Evolutionary conservation across 2,888 invertebrate species (phyloP).

Genomic region (Drosophila leonis): DNA sequence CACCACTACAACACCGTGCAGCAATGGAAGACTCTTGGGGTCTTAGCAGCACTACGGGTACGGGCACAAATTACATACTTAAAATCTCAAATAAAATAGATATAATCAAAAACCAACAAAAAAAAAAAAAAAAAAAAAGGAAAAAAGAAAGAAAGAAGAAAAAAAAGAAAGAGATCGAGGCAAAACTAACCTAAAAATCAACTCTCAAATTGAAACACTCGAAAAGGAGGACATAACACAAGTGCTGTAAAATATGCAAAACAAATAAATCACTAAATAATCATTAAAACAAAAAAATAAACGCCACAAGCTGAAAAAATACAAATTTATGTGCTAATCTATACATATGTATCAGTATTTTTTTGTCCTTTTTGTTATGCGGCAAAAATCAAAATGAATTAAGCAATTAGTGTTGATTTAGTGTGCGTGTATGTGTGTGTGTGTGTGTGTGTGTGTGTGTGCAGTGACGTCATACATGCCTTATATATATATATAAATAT

Average conservation of each 20-base stretch:
- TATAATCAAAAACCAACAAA: background rate
- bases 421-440: conserved; percentile 22
- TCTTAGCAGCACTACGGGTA: conserved; percentile 85
- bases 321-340: conserved; percentile 4
- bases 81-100: conserved; percentile 12
- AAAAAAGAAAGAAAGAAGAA: conserved; percentile 8
- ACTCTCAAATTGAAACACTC: conserved; percentile 8
- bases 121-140: background rate
- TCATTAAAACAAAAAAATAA: background rate
- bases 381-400: conserved; percentile 54
- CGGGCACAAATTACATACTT: conserved; percentile 37
- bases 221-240: conserved; percentile 15
- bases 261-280: conserved; percentile 3
- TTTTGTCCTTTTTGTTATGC: conserved; percentile 59
- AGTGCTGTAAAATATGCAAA: conserved; percentile 12
- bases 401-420: conserved; percentile 41
- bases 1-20: conserved; percentile 83
- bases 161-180: conserved; percentile 33
- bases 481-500: conserved; percentile 16
- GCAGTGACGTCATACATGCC: conserved; percentile 59
- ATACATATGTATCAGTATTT: conserved; percentile 1
- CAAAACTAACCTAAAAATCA: conserved; percentile 40
- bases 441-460: conserved; percentile 37
- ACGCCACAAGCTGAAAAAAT: conserved; percentile 1
- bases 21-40: conserved; percentile 85